Conservation (phyloP, 1,140 invertebrate species). For the Cherax quadricarinatus region DNA sequence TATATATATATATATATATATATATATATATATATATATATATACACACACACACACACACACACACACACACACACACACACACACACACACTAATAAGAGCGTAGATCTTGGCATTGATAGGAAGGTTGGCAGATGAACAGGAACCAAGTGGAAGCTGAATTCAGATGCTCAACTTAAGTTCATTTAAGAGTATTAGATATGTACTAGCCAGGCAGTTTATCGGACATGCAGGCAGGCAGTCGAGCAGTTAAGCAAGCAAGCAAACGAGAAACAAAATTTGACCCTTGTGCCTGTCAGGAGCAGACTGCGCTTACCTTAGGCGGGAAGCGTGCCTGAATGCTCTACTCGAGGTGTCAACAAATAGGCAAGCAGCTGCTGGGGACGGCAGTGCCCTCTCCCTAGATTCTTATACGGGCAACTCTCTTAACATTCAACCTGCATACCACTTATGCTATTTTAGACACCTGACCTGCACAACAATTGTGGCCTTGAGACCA, state of each 20-base stretch:
- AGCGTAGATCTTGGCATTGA: not conserved
- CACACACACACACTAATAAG: no score
- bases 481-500: not conserved
- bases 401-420: not conserved
- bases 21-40: no score
- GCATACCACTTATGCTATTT: not conserved
- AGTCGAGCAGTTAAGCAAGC: not conserved
- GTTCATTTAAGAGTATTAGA: no score
- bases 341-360: not conserved
- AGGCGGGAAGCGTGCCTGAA: not conserved
- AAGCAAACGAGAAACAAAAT: not conserved
- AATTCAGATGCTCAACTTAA: no score
- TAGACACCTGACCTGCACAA: not conserved
- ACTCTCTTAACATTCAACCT: no score
- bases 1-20: no score
- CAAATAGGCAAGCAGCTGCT: not conserved
- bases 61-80: no score
- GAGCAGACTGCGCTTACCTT: not conserved
- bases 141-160: not conserved
- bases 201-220: no score
- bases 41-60: no score
- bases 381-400: not conserved
- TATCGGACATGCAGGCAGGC: not conserved
- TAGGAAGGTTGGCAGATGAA: not conserved
- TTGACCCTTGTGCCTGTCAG: not conserved